These are phyloP conservation scores for Eunapius fragilis DNA, from an alignment of 37 sponge, comb jelly and placozoan species.

Conservation along the genomic window DNA sequence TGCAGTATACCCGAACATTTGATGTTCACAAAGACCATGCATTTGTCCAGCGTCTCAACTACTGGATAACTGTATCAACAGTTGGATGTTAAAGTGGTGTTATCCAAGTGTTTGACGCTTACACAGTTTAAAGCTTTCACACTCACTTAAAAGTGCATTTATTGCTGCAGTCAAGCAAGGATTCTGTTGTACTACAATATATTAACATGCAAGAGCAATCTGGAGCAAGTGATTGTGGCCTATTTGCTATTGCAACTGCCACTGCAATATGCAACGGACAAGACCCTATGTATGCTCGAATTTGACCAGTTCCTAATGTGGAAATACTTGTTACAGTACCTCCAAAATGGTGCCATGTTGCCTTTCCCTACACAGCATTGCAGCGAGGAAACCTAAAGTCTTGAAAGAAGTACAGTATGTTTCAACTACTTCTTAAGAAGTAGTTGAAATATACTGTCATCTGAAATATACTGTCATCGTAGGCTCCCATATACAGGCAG, in stretches of 20 bases:
- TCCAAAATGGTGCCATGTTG: background rate
- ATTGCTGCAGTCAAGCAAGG: background rate
- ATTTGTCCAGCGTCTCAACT: no score
- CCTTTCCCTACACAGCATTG: background rate
- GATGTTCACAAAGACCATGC: no score
- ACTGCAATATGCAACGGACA: background rate
- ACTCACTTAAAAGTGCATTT: no score
- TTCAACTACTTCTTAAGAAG: background rate
- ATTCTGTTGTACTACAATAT: background rate
- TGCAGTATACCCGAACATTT: no score
- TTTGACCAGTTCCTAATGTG: background rate
- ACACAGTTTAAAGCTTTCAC: no score
- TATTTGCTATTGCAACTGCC: background rate
- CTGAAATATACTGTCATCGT: background rate
- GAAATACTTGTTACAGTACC: background rate
- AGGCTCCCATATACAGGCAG: background rate
- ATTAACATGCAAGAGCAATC: background rate
- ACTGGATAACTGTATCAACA: no score
- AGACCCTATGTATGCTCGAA: background rate
- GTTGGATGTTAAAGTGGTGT: no score
- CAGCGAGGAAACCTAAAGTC: background rate
- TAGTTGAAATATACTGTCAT: background rate
- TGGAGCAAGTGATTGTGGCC: background rate
- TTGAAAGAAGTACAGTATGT: background rate
- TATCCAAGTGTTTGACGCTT: background rate